These are phyloP conservation scores for Piezodorus guildinii DNA, from an alignment of 1,140 invertebrate genomes.

Conservation along the genomic window DNA sequence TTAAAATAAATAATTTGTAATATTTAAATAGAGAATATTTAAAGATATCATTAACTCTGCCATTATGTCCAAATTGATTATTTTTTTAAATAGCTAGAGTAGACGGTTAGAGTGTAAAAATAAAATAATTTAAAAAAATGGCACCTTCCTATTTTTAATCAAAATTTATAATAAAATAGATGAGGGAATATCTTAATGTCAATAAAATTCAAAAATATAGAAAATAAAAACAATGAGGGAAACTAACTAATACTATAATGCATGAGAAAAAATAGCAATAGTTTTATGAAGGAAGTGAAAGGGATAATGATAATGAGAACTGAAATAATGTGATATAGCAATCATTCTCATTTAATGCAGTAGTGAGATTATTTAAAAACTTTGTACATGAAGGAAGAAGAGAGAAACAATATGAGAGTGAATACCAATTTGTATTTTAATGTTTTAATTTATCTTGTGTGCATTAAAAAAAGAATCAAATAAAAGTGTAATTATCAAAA, in stretches of 20 bases:
- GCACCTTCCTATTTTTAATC: no score
- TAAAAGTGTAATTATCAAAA: no score
- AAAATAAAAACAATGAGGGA: slow-evolving; percentile 2
- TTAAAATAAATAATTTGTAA: no score
- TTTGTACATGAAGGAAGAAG: not conserved
- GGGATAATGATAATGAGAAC: slow-evolving; percentile 7
- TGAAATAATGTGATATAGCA: not conserved
- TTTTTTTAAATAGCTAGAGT: no score
- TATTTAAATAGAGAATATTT: no score
- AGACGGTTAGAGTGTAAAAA: no score
- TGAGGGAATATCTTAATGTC: no score
- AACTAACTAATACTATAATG: slow-evolving; percentile 12
- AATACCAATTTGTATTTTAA: slow-evolving; percentile 5
- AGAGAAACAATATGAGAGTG: slow-evolving; percentile 1
- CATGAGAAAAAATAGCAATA: slow-evolving; percentile 12
- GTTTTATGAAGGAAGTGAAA: slow-evolving; percentile 12
- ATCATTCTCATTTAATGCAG: slow-evolving; percentile 7
- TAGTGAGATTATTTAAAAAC: slow-evolving; percentile 1
- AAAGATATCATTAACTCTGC: no score
- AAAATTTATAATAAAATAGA: no score
- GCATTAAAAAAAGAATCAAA: not conserved
- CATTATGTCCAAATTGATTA: no score
- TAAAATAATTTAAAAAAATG: no score
- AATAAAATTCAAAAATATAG: not conserved
- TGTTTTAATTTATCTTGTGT: not conserved